Conservation (phyloP, 2,113 vertebrate species). For the Galemys pyrenaicus region DNA sequence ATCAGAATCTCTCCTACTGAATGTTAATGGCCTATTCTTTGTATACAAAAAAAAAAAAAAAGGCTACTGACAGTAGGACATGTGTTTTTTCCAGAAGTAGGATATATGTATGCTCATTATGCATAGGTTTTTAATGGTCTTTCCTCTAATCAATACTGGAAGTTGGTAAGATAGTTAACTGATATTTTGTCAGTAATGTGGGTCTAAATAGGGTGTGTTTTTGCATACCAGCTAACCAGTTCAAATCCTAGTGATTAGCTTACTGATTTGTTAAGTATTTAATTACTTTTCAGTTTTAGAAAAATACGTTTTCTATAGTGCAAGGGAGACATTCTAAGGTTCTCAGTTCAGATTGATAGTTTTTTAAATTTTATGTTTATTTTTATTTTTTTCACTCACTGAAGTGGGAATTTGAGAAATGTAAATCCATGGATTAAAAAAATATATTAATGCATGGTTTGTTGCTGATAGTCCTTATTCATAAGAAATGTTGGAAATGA, state of each 20-base stretch:
- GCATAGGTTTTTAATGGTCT: not conserved
- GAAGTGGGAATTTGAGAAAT: conserved; percentile 32
- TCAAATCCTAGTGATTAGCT: conserved; percentile 32
- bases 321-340: not conserved
- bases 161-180: conserved; percentile 9
- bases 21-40: conserved; percentile 61
- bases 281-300: conserved; percentile 26
- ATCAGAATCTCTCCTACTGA: conserved; percentile 43
- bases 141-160: conserved; percentile 17
- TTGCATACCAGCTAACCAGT: not conserved
- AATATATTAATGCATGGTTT: not conserved
- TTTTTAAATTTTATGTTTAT: conserved; percentile 27
- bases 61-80: not conserved
- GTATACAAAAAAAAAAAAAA: conserved; percentile 6
- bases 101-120: not conserved
- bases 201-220: not conserved
- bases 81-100: conserved; percentile 11
- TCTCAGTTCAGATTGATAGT: not conserved
- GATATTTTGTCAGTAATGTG: not conserved
- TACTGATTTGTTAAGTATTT: conserved; percentile 13
- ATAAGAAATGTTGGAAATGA: not conserved
- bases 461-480: not conserved
- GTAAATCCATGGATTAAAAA: not conserved
- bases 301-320: conserved; percentile 42
- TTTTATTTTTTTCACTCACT: not conserved